Evolutionary conservation across 2,888 invertebrate species (phyloP), one percentile per base, ranked within the genome.

Genomic region (Andrena marginata): DNA sequence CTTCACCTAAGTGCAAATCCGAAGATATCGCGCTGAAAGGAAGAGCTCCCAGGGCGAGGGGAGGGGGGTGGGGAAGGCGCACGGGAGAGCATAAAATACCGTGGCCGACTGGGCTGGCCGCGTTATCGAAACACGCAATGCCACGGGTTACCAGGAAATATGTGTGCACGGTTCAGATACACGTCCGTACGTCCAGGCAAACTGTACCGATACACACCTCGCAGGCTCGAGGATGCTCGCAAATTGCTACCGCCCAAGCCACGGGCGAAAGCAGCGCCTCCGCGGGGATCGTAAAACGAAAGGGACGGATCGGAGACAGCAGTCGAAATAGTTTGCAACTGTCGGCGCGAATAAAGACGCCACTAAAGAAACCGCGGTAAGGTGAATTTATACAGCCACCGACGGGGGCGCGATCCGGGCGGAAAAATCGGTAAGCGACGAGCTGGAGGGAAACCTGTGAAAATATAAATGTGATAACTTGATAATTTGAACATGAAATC

Each of bases 81-180:
- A 13, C 56, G 56, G 10, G 90, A 91, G 91, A 91, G 89, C 90
- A 92, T 93, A 92, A 93, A 93, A 92, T 92, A 93, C 89, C 83
- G 74, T 62, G 42, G 89, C 88, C 87, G 86, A 86, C 88, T 86
- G 86, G 87, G 85, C 86, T 81, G 76, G 71, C 67, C 86, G 90
- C 88, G 91, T 93, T 93, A 93, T 93, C 93, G 92, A 90, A 86
- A 91, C 93, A 93, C 92, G 93, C 93, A 92, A 93, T 89, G 91
- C 91, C 89, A 90, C 89, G 91, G 92, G 92, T 90, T 89, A 89
- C 87, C 73, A 77, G 77, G 83, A 84, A 89, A 85, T 81, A 78
- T 67, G 82, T 84, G 84, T 86, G 87, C 84, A 87, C 79, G 82
- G 69, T 77, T 67, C 80, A 83, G 82, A 77, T 82, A 72, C 80